Conservation (phyloP, 1,140 invertebrate genomes). For the Drosophila pandora region DNA sequence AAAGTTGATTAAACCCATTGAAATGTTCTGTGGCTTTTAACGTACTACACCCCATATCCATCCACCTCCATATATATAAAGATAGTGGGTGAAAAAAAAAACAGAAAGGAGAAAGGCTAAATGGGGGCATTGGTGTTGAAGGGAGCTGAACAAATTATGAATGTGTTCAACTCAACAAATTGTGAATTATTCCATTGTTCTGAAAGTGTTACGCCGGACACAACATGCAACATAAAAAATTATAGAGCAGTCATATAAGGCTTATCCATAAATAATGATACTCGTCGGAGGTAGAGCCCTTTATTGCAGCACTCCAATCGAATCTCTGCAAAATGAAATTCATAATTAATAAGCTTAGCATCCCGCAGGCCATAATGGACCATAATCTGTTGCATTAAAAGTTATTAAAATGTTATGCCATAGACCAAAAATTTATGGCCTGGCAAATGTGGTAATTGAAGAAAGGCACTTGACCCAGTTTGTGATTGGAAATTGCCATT, state of each 20-base stretch:
- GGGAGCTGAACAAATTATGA: constrained; percentile 43
- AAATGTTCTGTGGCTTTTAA: constrained; percentile 28
- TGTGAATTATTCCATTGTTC: constrained; percentile 37
- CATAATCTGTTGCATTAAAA: constrained; percentile 57
- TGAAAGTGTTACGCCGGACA: background rate
- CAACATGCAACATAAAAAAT: background rate
- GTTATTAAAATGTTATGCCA: constrained; percentile 55
- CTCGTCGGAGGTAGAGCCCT: background rate
- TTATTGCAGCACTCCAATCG: constrained; percentile 22
- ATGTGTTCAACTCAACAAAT: constrained; percentile 39
- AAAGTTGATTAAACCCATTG: constrained; percentile 59
- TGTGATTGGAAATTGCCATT: constrained; percentile 42
- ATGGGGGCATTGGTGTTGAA: constrained; percentile 38
- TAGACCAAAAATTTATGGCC: constrained; percentile 38
- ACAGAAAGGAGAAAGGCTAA: constrained; percentile 13
- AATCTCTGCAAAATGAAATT: constrained; percentile 37
- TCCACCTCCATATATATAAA: constrained; percentile 15
- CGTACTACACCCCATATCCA: background rate
- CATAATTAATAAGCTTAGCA: constrained; percentile 50
- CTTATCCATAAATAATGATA: background rate
- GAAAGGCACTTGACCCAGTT: constrained; percentile 61
- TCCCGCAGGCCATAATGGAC: constrained; percentile 36
- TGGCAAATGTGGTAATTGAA: constrained; percentile 53
- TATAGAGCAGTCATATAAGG: background rate
- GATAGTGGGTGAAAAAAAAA: constrained; percentile 17